Evolutionary conservation across 2,888 invertebrate species (phyloP), one percentile per base, ranked within the genome.

Genomic region (Rhaphigaster nebulosa): DNA sequence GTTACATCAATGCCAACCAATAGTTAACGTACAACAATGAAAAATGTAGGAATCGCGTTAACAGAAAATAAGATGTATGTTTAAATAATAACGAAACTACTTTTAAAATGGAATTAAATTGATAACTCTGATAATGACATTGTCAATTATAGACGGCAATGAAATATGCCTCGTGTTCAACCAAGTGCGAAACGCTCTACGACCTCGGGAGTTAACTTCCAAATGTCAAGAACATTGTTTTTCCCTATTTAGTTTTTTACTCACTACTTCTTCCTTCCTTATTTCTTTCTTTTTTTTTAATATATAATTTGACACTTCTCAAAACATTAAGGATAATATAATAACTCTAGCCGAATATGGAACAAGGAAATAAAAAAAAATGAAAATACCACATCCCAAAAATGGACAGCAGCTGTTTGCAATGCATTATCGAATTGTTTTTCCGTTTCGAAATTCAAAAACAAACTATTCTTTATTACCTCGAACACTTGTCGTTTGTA

Each of bases 281-380:
- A 76, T 70, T 6, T 5, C 20, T 38, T 65, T 60, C 29, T 29
- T 76, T 20, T 29, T 76, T 76, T 38, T 76, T 12, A 38, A 38
- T 76, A 65, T 29, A 76, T 76, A 76, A 76, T 76, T 76, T 38
- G 70, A 38, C 70, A 76, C 70, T 23, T 76, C 70, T 76, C 34
- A 4, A 76, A 38, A 76, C 34, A 38, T 76, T 76, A 20, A 76
- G 1, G 20, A 76, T 2, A 34, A 8, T 10, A 20, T 38, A 76
- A 76, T 76, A 76, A 76, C 34, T 34, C 70, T 2, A 20, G 6
- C 70, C 34, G 34, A 76, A 76, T 76, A 38, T 38, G 70, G 70
- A 76, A 76, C 23, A 8, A 38, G 70, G 70, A 76, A 38, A 38
- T 29, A 38, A 38, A 70, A 34, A 76, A 76, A 60, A 34, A 70